Evolutionary conservation across 2,797 vertebrate species (phyloP).

Genomic region (Sebastes jordani): DNA sequence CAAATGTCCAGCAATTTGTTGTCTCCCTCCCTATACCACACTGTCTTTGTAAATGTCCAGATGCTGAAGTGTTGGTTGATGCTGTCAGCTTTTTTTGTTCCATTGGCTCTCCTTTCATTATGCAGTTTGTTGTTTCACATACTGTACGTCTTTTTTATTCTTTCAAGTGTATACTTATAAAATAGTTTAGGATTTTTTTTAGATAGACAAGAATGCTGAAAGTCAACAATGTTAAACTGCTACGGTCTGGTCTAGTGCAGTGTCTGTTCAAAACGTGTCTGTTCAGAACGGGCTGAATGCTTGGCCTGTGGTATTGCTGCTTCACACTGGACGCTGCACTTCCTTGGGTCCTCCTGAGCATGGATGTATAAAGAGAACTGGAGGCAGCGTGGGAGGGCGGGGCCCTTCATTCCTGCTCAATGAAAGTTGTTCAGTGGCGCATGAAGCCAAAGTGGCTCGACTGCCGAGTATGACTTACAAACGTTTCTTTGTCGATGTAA

Average conservation of each 20-base stretch:
- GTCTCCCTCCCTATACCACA: slow-evolving; percentile 55
- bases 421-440: no score
- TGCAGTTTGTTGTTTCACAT: slow-evolving; percentile 1
- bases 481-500: no score
- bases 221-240: slow-evolving; percentile 9
- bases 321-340: background rate
- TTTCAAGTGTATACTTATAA: background rate
- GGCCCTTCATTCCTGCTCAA: no score
- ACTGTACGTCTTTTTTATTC: background rate
- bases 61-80: slow-evolving; percentile 55
- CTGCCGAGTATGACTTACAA: no score
- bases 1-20: slow-evolving; percentile 83
- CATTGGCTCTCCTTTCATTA: background rate
- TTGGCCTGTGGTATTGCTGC: background rate
- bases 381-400: no score
- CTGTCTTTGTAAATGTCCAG: slow-evolving; percentile 61
- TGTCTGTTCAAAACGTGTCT: background rate
- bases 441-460: no score
- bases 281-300: background rate
- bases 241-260: slow-evolving; percentile 2
- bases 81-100: slow-evolving; percentile 36
- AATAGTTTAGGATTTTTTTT: background rate
- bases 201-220: background rate
- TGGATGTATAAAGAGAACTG: no score
- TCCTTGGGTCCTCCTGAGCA: no score